Conservation (phyloP, 2,113 vertebrate species). For the Perca schrenkii region DNA sequence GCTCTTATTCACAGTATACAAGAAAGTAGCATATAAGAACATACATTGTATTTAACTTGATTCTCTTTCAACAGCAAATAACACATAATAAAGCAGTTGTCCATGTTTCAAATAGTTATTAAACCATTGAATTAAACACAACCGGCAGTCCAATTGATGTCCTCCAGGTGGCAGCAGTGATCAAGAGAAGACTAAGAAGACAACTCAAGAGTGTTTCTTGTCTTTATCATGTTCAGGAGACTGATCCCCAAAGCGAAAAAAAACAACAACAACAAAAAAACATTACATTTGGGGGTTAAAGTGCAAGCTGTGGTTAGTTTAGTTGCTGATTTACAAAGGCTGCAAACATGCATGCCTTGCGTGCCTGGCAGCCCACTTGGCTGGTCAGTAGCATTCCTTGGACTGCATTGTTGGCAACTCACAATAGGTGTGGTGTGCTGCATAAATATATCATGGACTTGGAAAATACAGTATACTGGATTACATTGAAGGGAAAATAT, state of each 20-base stretch:
- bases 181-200: not conserved
- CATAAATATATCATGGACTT: not conserved
- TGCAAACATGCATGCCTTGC: slow-evolving; percentile 5
- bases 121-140: not conserved
- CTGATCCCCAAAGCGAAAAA: not conserved
- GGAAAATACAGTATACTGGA: not conserved
- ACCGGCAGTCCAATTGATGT: not conserved
- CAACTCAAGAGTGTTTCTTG: not conserved
- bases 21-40: not conserved
- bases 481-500: not conserved
- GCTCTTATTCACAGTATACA: not conserved
- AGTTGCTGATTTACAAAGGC: slow-evolving; percentile 14
- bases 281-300: not conserved
- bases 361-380: slow-evolving; percentile 37
- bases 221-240: not conserved
- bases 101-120: not conserved
- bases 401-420: slow-evolving; percentile 19
- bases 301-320: not conserved
- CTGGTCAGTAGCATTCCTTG: slow-evolving; percentile 13
- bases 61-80: not conserved
- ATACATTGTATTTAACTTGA: not conserved
- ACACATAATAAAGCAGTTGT: not conserved
- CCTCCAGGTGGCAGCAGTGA: slow-evolving; percentile 70
- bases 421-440: slow-evolving; percentile 13
- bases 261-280: no score